Percentiles rank a stretch among this genome's conserved stretches.
Conservation (phyloP, 2,888 invertebrate species). For the Ophion slaviceki region DNA sequence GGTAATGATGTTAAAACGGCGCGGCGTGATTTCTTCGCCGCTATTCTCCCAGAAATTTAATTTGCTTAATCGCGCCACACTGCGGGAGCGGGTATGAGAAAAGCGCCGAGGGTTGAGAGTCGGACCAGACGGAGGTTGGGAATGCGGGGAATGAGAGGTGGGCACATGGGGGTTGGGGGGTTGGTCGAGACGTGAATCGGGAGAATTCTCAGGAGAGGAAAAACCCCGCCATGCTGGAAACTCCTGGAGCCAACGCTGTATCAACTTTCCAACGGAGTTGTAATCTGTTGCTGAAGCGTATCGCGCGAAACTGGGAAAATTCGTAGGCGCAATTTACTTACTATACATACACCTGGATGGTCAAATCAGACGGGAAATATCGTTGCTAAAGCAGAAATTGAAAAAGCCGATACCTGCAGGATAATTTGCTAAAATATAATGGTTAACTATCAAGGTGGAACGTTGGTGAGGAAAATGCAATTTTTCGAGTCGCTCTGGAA, state of each 20-base stretch:
- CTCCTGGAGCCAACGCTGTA: conserved; percentile 19
- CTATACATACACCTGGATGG: neutral
- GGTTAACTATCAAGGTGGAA: no score
- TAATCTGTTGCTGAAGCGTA: conserved; percentile 62
- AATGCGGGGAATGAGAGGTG: neutral
- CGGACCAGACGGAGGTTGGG: conserved; percentile 52
- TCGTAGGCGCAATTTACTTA: conserved; percentile 77
- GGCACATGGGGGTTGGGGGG: neutral
- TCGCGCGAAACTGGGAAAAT: conserved; percentile 72
- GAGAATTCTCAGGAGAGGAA: conserved; percentile 51
- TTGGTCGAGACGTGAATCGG: conserved; percentile 45
- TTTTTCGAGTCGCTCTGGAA: no score
- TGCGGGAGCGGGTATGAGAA: conserved; percentile 60
- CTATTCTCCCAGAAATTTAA: conserved; percentile 79
- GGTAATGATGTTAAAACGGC: conserved; percentile 75
- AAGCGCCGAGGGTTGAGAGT: conserved; percentile 43
- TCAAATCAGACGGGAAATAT: conserved; percentile 16
- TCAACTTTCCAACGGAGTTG: conserved; percentile 76
- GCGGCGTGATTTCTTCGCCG: conserved; percentile 77
- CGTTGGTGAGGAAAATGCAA: neutral
- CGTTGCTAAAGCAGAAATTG: neutral
- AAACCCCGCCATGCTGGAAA: conserved; percentile 52
- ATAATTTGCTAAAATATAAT: neutral
- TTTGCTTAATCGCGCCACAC: conserved; percentile 78
- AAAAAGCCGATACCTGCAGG: neutral